Conservation (phyloP, 2,113 vertebrate species). For the Glaucidium brasilianum region DNA sequence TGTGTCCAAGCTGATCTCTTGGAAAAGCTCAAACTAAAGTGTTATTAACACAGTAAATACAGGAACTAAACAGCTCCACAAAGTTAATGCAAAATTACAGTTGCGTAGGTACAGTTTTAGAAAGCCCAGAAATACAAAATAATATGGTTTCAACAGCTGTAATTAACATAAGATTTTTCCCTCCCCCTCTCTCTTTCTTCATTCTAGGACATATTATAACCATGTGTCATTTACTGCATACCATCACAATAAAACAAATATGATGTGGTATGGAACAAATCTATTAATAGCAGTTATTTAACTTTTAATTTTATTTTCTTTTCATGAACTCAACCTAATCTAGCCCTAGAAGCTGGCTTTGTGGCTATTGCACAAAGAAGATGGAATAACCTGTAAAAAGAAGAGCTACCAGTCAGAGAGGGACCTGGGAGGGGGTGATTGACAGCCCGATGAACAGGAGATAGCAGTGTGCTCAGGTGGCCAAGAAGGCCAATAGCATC, state of each 20-base stretch:
- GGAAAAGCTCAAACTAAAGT: not conserved
- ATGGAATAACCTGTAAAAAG: not conserved
- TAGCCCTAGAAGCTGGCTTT: not conserved
- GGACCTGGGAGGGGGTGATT: too few species aligned
- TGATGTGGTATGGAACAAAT: not conserved
- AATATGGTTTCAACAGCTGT: not conserved
- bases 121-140: not conserved
- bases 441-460: too few species aligned
- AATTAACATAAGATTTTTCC: not conserved
- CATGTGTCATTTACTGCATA: accelerated
- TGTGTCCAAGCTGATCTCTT: not conserved
- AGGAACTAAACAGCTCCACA: not conserved
- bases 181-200: not conserved
- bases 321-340: not conserved
- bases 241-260: not conserved
- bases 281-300: not conserved
- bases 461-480: too few species aligned
- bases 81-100: not conserved
- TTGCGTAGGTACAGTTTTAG: not conserved
- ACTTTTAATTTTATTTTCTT: not conserved
- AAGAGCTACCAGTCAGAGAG: too few species aligned
- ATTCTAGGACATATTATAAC: not conserved
- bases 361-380: not conserved
- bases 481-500: too few species aligned
- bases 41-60: not conserved